Base-by-base conservation (phyloP, 2,888 invertebrate genomes). In the Nowickia ferox region DNA sequence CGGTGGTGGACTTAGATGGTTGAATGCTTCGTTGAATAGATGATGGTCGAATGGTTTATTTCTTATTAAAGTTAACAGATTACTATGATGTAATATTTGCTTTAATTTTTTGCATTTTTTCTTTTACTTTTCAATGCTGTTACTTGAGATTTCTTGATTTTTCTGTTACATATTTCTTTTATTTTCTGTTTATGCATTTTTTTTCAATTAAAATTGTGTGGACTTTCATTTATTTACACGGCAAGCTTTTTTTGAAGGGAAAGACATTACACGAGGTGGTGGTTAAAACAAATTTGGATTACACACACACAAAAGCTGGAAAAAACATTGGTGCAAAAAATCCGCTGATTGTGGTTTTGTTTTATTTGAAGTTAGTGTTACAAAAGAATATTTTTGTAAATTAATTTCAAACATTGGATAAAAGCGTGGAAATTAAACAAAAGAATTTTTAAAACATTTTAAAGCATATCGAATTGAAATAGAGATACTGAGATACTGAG, bases 51-150 rank as follows among this genome's bases (percentile, higher is more conserved):
- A 17, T 74, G 42, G 53, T 55, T 63, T 66, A 17, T 51, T 57
- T 76, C 69, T 75, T 86, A 86, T 86, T 83, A 76, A 75, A 83
- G 59, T 83, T 83, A 83, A 83, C 65, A 79, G 69, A 75, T 79
- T 86, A 83, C 74, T 59, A 75, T 79, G 83, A 79, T 83, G 75
- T 79, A 86, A 79, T 86, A 59, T 82, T 85, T 85, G 57, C 59
- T 78, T 69, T 59, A 63, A 74, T 86, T 83, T 79, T 19, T 59
- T 65, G n/a, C 11, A 10, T 15, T n/a, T n/a, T 13, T 55, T 63
- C 48, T 11, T 74, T 57, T 51, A 13, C 30, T 57, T 66, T 9
- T 61, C 19, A 53, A 17, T 66, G 30, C 55, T 48, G 10, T 59
- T 51, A 51, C 63, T 69, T 59, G 46, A 30, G 22, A 2, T 59